phyloP scores from a whole-genome alignment of 2,113 vertebrate genomes.

The Gallinago undulata region DNA sequence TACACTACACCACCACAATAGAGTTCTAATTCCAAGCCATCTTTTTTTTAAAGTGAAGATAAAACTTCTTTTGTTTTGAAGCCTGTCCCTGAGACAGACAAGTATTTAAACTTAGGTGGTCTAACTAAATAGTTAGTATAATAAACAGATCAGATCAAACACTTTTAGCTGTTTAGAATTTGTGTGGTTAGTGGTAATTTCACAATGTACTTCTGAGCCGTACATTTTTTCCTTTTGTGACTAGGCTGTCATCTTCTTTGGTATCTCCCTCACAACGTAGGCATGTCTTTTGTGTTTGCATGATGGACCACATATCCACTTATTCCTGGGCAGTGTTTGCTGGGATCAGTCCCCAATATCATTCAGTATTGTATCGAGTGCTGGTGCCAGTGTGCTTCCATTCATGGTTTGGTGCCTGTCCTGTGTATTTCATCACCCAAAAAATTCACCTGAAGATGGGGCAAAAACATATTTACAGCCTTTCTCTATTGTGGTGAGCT shows the following conservation, averaged over 20 bases:
- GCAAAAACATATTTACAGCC: background rate
- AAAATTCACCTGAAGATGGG: background rate
- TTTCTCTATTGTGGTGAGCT: conserved; percentile 3
- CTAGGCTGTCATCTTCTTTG: background rate
- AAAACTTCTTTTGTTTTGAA: background rate
- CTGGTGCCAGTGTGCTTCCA: background rate
- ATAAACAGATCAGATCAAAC: background rate
- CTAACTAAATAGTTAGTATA: background rate
- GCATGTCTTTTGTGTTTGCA: background rate
- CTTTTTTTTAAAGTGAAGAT: background rate
- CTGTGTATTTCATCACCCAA: background rate
- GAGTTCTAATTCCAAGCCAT: background rate
- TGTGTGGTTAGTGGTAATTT: background rate
- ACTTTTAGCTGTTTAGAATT: background rate
- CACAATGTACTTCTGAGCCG: background rate
- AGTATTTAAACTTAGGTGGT: background rate
- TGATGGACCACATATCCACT: background rate
- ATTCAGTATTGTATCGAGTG: background rate
- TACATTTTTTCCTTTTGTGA: background rate
- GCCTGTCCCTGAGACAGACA: background rate
- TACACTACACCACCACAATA: background rate
- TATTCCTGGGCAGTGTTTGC: background rate
- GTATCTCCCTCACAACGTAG: background rate
- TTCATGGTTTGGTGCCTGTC: background rate
- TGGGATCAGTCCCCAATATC: background rate